Percentiles rank a stretch among this genome's conserved stretches.
Conservation (phyloP, 1,140 invertebrate species). For the Solenopsis fugax region DNA sequence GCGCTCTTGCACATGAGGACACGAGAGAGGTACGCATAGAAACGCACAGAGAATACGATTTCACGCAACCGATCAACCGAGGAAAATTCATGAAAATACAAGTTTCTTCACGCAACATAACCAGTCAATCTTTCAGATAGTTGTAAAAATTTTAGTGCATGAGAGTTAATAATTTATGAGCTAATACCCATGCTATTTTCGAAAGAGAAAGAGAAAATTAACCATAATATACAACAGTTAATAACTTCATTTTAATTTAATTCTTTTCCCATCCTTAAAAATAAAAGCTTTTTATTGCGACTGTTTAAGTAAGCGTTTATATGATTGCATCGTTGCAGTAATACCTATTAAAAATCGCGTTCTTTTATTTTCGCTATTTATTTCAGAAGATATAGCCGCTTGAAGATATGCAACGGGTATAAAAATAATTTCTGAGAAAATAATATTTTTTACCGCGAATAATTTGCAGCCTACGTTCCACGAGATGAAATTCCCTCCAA, state of each 20-base stretch:
- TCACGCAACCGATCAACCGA: background rate
- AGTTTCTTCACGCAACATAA: background rate
- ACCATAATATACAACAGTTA: background rate
- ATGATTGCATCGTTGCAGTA: constrained; percentile 1
- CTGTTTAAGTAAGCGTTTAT: background rate
- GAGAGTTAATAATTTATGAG: background rate
- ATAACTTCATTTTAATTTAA: background rate
- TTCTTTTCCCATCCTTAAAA: background rate
- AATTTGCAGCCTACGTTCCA: background rate
- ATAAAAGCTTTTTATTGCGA: background rate
- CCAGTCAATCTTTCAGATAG: background rate
- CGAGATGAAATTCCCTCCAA: background rate
- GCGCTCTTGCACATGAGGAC: background rate
- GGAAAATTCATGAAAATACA: constrained; percentile 25
- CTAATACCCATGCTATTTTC: background rate
- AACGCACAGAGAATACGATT: constrained; percentile 38
- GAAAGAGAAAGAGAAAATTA: background rate
- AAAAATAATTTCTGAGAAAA: background rate
- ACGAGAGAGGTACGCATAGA: constrained; percentile 7
- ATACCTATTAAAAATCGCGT: background rate
- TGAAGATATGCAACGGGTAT: background rate
- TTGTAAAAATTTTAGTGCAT: background rate
- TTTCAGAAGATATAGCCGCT: background rate
- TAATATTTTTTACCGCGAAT: background rate
- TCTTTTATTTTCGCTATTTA: background rate